phyloP scores from a whole-genome alignment of 2,888 invertebrate genomes.

The Dryadula phaetusa region DNA sequence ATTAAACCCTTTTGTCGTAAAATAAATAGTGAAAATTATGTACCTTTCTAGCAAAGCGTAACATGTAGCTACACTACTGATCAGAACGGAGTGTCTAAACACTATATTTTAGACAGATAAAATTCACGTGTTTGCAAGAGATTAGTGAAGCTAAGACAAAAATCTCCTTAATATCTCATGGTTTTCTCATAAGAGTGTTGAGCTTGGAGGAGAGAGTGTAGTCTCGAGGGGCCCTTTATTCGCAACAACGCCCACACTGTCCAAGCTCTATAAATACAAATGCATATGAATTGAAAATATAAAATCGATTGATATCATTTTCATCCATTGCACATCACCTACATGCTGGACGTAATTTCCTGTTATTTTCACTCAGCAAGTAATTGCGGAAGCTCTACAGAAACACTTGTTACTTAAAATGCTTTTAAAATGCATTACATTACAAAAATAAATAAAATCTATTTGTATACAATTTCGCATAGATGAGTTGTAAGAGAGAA shows the following conservation, averaged over 20 bases:
- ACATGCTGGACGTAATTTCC: slow-evolving; percentile 12
- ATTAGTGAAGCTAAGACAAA: not conserved
- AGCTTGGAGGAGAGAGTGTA: too few species aligned
- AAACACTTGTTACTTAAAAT: slow-evolving; percentile 14
- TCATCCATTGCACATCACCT: slow-evolving; percentile 4
- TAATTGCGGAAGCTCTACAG: slow-evolving; percentile 2
- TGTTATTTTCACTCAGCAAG: not conserved
- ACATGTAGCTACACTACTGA: too few species aligned
- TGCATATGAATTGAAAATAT: not conserved
- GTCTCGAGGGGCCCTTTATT: too few species aligned
- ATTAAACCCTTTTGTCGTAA: too few species aligned
- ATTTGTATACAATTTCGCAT: not conserved
- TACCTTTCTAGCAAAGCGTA: too few species aligned
- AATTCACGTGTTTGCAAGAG: too few species aligned
- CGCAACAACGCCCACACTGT: too few species aligned
- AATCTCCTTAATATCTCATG: too few species aligned
- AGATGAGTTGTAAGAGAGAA: not conserved
- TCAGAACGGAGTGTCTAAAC: too few species aligned
- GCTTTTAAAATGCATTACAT: not conserved
- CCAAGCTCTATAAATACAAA: not conserved
- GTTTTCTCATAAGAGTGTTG: too few species aligned
- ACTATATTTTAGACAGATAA: too few species aligned
- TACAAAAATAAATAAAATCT: not conserved
- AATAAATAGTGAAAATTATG: too few species aligned
- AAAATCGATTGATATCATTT: slow-evolving; percentile 1